Conservation (phyloP, 2,797 vertebrate genomes). For the Xyrichtys novacula region DNA sequence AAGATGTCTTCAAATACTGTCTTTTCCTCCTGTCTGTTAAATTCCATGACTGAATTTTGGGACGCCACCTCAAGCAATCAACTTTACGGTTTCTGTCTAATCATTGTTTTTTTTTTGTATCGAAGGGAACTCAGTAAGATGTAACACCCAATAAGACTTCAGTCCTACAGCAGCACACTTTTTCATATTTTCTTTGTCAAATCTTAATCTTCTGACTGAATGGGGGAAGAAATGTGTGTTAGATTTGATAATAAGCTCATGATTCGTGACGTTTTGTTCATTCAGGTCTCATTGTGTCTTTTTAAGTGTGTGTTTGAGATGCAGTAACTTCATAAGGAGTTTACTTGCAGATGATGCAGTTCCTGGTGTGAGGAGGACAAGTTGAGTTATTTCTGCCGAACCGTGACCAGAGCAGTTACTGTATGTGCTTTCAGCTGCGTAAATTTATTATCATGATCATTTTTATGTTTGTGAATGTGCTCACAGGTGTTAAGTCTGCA, state of each 20-base stretch:
- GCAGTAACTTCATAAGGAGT: constrained; percentile 15
- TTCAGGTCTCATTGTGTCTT: constrained; percentile 25
- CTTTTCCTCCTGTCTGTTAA: background rate
- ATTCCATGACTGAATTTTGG: constrained; percentile 4
- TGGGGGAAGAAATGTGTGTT: background rate
- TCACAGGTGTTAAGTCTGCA: constrained; percentile 8
- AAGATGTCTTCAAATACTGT: background rate
- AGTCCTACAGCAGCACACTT: background rate
- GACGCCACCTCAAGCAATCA: constrained; percentile 10
- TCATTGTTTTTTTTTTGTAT: background rate
- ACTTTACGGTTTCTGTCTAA: background rate
- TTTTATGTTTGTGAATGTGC: constrained; percentile 17
- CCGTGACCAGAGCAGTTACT: constrained; percentile 15
- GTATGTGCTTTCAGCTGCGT: background rate
- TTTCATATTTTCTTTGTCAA: constrained; percentile 7
- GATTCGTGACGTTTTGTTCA: constrained; percentile 11
- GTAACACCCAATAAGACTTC: background rate
- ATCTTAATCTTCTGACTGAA: background rate
- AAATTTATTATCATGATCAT: background rate
- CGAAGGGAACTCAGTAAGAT: background rate
- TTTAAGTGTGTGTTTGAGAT: background rate
- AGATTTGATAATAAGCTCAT: constrained; percentile 7
- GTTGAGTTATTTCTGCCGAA: constrained; percentile 34
- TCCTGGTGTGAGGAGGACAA: background rate
- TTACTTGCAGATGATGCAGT: background rate